phyloP scores from a whole-genome alignment of 2,797 vertebrate species.

The Hoplostethus mediterraneus region DNA sequence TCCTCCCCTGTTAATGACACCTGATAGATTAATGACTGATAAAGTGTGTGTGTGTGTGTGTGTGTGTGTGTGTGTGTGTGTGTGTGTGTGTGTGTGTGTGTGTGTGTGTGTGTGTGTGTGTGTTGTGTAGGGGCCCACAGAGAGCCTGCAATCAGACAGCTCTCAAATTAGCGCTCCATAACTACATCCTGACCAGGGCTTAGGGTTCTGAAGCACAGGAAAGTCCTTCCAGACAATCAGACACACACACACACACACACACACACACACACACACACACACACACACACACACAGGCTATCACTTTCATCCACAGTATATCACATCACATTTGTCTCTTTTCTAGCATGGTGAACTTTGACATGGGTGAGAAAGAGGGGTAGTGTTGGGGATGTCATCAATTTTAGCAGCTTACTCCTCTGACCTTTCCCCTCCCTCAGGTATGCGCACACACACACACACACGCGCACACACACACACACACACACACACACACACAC shows the following conservation, averaged over 20 bases:
- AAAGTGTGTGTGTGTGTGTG: slow-evolving; percentile 52
- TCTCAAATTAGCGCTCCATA: slow-evolving; percentile 82
- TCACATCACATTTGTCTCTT: slow-evolving; percentile 65
- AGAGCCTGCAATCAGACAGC: slow-evolving; percentile 80
- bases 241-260: slow-evolving; percentile 48
- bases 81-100: slow-evolving; percentile 35
- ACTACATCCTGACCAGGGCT: slow-evolving; percentile 82
- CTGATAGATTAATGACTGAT: slow-evolving; percentile 86
- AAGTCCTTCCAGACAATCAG: slow-evolving; percentile 73
- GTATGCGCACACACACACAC: neutral
- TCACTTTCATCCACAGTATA: slow-evolving; percentile 58
- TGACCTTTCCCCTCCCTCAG: neutral
- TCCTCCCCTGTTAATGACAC: slow-evolving; percentile 79
- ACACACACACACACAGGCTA: slow-evolving; percentile 35
- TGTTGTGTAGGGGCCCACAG: slow-evolving; percentile 60
- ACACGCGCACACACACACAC: neutral
- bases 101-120: slow-evolving; percentile 34
- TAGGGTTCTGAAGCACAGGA: slow-evolving; percentile 75
- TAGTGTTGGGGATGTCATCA: slow-evolving; percentile 65
- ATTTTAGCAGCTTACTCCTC: slow-evolving; percentile 62
- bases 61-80: slow-evolving; percentile 34
- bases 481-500: neutral
- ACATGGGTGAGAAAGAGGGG: slow-evolving; percentile 50
- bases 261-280: slow-evolving; percentile 29
- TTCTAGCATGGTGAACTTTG: slow-evolving; percentile 69